These are phyloP conservation scores for Burhinus oedicnemus DNA, from an alignment of 2,113 vertebrate genomes.

Conservation along the genomic window DNA sequence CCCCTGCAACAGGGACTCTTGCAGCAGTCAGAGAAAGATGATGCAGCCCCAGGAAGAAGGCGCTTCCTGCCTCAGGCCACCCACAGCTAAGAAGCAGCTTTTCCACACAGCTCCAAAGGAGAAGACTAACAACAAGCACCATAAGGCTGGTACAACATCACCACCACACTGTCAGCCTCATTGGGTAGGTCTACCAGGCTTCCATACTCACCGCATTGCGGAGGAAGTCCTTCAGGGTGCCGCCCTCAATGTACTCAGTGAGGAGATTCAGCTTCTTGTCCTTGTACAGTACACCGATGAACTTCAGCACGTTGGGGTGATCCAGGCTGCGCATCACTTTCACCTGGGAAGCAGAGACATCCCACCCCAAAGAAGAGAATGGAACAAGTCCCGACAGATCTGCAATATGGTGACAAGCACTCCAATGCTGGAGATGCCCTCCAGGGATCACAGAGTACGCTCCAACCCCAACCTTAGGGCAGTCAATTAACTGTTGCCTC, in stretches of 20 bases:
- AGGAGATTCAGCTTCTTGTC: slow-evolving; percentile 95
- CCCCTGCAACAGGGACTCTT: not conserved
- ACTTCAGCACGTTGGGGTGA: slow-evolving; percentile 92
- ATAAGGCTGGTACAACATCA: not conserved
- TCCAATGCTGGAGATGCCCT: not conserved
- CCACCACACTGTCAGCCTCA: not conserved
- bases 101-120: not conserved
- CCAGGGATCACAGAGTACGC: not conserved
- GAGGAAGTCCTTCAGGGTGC: slow-evolving; percentile 94
- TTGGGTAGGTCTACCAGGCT: not conserved
- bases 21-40: not conserved
- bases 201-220: slow-evolving; percentile 83
- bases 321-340: slow-evolving; percentile 97
- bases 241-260: slow-evolving; percentile 95
- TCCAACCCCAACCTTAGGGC: not conserved
- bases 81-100: not conserved
- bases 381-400: not conserved
- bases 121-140: not conserved
- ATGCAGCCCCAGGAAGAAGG: not conserved
- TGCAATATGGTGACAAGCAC: not conserved
- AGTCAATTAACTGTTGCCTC: not conserved
- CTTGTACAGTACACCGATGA: slow-evolving; percentile 97
- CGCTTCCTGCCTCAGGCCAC: not conserved
- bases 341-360: slow-evolving; percentile 77
- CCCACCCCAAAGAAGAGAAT: not conserved